These are phyloP conservation scores for Sphaerodactylus townsendi DNA, from an alignment of 2,113 vertebrate genomes.

Conservation along the genomic window DNA sequence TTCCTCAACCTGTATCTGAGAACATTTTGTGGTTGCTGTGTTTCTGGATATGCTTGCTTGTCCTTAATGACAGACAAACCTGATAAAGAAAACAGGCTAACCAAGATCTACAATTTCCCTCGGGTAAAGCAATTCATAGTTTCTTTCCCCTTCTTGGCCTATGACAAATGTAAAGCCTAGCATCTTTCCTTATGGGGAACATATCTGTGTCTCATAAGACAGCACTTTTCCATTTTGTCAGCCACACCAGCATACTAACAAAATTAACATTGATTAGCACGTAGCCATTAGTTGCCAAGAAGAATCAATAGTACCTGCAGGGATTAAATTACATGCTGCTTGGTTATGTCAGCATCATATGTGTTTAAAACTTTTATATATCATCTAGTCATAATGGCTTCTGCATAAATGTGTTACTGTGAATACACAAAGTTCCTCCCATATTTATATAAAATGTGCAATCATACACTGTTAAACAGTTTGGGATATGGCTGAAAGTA, in stretches of 20 bases:
- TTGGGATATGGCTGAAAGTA: not conserved
- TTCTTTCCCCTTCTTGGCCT: rapidly evolving
- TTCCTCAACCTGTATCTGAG: not conserved
- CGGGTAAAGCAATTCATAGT: not conserved
- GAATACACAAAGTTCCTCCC: not conserved
- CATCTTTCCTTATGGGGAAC: not conserved
- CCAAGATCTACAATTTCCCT: not conserved
- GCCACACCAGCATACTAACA: constrained; percentile 3
- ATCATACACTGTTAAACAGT: not conserved
- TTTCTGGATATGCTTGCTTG: not conserved
- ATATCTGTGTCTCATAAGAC: not conserved
- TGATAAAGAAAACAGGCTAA: not conserved
- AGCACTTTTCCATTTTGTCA: constrained; percentile 7
- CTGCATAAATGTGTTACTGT: not conserved
- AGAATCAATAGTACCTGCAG: not conserved
- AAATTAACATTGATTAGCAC: constrained; percentile 10
- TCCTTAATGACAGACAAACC: not conserved
- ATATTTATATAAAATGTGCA: not conserved
- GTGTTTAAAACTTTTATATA: not conserved
- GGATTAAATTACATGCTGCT: constrained; percentile 3
- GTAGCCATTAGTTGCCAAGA: not conserved
- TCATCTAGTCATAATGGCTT: not conserved
- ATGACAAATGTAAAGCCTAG: not conserved
- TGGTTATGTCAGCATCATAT: not conserved
- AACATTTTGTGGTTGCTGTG: not conserved